These are phyloP conservation scores for Pantala flavescens DNA, from an alignment of 1,140 invertebrate genomes.

Conservation along the genomic window DNA sequence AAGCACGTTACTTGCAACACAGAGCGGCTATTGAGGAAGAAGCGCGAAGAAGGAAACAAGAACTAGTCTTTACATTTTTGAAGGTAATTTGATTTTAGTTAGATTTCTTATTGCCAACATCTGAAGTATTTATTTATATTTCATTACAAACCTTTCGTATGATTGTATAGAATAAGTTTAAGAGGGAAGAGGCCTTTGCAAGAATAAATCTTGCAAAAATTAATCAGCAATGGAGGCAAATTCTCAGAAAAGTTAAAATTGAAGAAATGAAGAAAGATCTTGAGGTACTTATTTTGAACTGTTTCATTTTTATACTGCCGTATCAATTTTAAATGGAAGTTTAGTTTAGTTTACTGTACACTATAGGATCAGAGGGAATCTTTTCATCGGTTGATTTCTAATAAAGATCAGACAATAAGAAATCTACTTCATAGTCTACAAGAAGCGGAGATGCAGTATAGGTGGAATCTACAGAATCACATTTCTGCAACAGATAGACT, in stretches of 20 bases:
- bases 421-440: slow-evolving; percentile 51
- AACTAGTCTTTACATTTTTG: slow-evolving; percentile 62
- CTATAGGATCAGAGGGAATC: slow-evolving; percentile 42
- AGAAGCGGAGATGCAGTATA: slow-evolving; percentile 56
- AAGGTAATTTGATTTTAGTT: slow-evolving; percentile 44
- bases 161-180: slow-evolving; percentile 57
- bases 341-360: slow-evolving; percentile 17
- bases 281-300: slow-evolving; percentile 34
- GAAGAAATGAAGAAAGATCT: slow-evolving; percentile 56
- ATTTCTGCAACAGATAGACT: background rate
- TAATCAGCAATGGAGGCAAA: slow-evolving; percentile 68
- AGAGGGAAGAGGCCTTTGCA: slow-evolving; percentile 63
- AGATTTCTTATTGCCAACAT: background rate
- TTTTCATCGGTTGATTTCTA: slow-evolving; percentile 47
- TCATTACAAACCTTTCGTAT: slow-evolving; percentile 3
- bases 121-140: background rate
- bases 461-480: background rate
- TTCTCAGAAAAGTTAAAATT: slow-evolving; percentile 60
- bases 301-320: slow-evolving; percentile 10
- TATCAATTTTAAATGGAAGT: slow-evolving; percentile 20
- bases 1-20: slow-evolving; percentile 63
- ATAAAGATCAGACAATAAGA: slow-evolving; percentile 53
- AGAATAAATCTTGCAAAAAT: slow-evolving; percentile 70
- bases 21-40: slow-evolving; percentile 68
- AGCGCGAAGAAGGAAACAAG: slow-evolving; percentile 58